Base-by-base conservation (phyloP, 2,797 vertebrate species). In the Holocentrus rufus region DNA sequence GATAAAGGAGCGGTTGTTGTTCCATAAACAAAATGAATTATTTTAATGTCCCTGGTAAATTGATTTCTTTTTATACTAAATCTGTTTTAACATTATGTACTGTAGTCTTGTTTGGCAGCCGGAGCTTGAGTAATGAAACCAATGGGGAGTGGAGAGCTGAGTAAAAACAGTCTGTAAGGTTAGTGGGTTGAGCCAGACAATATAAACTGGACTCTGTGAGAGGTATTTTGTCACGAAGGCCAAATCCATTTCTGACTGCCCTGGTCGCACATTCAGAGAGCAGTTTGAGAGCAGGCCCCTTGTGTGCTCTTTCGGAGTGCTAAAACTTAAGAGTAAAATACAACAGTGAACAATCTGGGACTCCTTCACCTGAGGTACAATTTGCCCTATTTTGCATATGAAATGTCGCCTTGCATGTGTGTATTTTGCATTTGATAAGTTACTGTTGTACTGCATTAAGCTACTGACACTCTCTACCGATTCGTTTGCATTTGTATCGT, bases 111-210 rank as follows among this genome's bases (percentile, higher is more conserved):
- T 49, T 20, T 57, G 46, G 31, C 42, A 63, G 57, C 20, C 54
- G 31, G 66, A 59, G 39, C 9, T 20, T 36, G 34, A 71, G 49
- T 14, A 39, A 39, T 56, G 18, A 72, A 74, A 69, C 11, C 63
- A 81, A 17, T 47, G 1, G 58, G 31, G 64, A 74, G 57, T 34
- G 52, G 22, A 23, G 54, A 65, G 60, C 66, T 60, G 62, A 50
- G 61, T 70, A 55, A 77, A 79, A 69, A 56, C 50, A 63, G 20
- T 17, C 42, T 65, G 30, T 50, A 23, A 84, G 60, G 66, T 65
- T 69, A 77, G 39, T 67, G 42, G 73, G 59, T 61, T 54, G 27
- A 80, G 46, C 66, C 61, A 68, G n/a, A 39, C 65, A 23, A 14
- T 52, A n/a, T 36, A 49, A 18, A 15, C 13, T 34, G 0, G 18